Conservation (phyloP, 1,140 invertebrate species). For the Oryctes rhinoceros region DNA sequence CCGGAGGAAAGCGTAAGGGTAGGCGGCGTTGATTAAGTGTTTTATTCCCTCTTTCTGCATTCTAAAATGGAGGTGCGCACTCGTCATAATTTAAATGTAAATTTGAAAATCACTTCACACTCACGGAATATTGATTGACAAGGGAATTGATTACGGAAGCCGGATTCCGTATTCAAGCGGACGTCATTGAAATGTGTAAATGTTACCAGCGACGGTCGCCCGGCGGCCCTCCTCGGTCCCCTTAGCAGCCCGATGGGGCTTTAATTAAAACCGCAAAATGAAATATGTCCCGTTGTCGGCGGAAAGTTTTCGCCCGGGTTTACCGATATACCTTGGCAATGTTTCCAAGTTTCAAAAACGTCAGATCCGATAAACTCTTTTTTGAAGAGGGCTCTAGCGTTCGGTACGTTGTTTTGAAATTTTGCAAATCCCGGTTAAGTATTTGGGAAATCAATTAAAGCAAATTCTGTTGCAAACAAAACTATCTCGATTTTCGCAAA, state of each 20-base stretch:
- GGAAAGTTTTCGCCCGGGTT: not conserved
- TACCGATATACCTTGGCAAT: too few relatives aligned
- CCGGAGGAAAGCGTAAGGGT: not conserved
- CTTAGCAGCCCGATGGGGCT: not conserved
- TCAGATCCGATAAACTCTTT: too few relatives aligned
- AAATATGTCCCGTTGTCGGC: conserved; percentile 1
- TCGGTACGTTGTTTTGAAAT: too few relatives aligned
- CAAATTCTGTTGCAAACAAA: too few relatives aligned
- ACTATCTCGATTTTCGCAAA: too few relatives aligned
- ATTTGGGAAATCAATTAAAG: too few relatives aligned
- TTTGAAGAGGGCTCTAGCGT: too few relatives aligned
- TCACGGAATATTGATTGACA: conserved; percentile 47
- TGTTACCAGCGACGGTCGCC: not conserved
- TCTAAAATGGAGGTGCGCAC: conserved; percentile 40
- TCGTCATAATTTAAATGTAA: conserved; percentile 49
- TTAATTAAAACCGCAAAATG: conserved; percentile 31
- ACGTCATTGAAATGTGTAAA: conserved; percentile 40
- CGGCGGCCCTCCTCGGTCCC: not conserved
- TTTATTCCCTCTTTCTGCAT: conserved; percentile 46
- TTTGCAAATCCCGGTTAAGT: too few relatives aligned
- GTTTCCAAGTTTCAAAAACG: too few relatives aligned
- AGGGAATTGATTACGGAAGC: conserved; percentile 33
- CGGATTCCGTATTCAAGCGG: not conserved
- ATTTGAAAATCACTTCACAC: conserved; percentile 47
- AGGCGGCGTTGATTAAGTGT: conserved; percentile 46